Evolutionary conservation across 2,113 vertebrate species (phyloP), one percentile per base, ranked within the genome.

Genomic region (Machaerirhynchus nigripectus): DNA sequence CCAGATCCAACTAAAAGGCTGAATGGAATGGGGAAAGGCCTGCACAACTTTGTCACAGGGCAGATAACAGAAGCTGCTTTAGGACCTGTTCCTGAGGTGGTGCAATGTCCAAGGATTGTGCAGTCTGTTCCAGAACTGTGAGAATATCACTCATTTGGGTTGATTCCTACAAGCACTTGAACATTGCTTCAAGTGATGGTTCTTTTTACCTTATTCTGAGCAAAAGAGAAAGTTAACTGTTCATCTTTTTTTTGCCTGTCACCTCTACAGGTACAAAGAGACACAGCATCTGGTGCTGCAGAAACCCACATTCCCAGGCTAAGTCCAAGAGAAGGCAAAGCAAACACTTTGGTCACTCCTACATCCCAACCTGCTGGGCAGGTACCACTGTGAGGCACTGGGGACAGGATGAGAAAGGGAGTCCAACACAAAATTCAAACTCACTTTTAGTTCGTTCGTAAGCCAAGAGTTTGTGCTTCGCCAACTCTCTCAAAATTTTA

Each of bases 361-460:
- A 40, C 0, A 0, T 27, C 22, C 12, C 30, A 71, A 22, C 11
- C 22, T 35, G 42, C 9, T 84, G 42, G 35, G 26, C 37, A 57
- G 28, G 23, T 11, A 49, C 6, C 27, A 27, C 12, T 27, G 28
- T 50, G 44, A 75, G 13, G 11, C 30, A 37, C 0, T 7, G 6
- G 10, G 9, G 9, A 69, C 18, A 46, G 8, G 35, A n/a, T 1
- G 24, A 63, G 5, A 61, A 7, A 61, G 8, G 5, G 26, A 65
- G 33, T 37, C 27, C 23, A 74, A 37, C 2, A 65, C 2, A 57
- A 35, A 49, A 65, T 11, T 39, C 21, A 90, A 93, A 97, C 99
- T 98, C 98, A 99, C 99, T 98, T 97, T 99, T 99, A 33, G 97
- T 98, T 89, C 93, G 98, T 59, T 99, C 99, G 44, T 99, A 99